Evolutionary conservation across 2,888 invertebrate species (phyloP), one percentile per base, ranked within the genome.

Genomic region (Hyppa rectilinea): DNA sequence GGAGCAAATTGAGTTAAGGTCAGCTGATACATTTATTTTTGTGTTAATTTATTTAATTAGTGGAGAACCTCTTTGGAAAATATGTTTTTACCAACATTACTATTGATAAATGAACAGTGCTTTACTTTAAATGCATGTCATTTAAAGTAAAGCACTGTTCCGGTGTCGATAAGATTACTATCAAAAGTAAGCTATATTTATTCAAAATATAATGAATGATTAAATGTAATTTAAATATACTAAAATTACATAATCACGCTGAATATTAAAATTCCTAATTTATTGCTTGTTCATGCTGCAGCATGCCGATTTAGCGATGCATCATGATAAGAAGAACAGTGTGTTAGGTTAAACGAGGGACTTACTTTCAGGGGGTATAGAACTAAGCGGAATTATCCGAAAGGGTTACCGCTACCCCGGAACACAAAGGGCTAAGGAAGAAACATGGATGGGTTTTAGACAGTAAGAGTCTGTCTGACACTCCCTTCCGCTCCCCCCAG

Each of bases 1-100:
- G 62, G 63, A 49, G 45, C 53, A 34, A 71, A 71, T 56, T 38
- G 71, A 70, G 68, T 59, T 60, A 71, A 82, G 84, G 82, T 63
- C 79, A 43, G 62, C 47, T 43, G 34, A 65, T 50, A 50, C 55
- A 34, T 12, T 52, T 55, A 49, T 20, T 62, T 71, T 63, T 58
- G n/a, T 55, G n/a, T 52, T 40, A n/a, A 43, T 66, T 53, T 45
- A 38, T 52, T 6, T n/a, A 67, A 59, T 29, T 50, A 14, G 10
- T 71, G 53, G 6, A 43, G 12, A 49, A 49, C 14, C 6, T 12
- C 40, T 53, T 14, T 12, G 12, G 4, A 31, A 38, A 53, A 0
- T 3, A 2, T 20, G 4, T 23, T 47, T 38, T 60, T 26, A 6
- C 53, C 17, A 40, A 4, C 0, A 40, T n/a, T 12, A 31, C 50